Base-by-base conservation (phyloP, 2,888 invertebrate species). In the Melinopterus prodromus region DNA sequence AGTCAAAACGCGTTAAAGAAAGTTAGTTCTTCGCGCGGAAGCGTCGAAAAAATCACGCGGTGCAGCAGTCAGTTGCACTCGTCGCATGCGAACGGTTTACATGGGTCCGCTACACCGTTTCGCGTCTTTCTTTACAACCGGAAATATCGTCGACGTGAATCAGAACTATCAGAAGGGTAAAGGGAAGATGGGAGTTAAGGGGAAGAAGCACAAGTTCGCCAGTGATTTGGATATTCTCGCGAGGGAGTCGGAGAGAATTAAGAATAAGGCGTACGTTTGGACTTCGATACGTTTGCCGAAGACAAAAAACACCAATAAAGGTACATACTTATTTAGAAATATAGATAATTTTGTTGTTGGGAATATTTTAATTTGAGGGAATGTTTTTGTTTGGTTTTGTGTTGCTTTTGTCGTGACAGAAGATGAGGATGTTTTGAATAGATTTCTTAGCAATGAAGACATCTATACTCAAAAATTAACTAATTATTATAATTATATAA, bases 101-200 rank as follows among this genome's bases (percentile, higher is more conserved):
- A 93, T 93, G 92, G 92, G 92, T 85, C 92, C 93, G 53, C 87
- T 93, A 71, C 91, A 93, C 84, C 92, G 91, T 86, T 90, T 93
- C 78, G 92, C 92, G 82, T 92, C 93, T 79, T 90, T 93, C 83
- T 93, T 93, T 86, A 92, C 92, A 88, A 86, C 87, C 70, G 89
- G 89, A 86, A 86, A 86, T 5, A 26, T 74, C n/a, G 84, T 88
- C 77, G 92, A 92, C 85, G 88, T 90, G 53, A 92, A 91, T 83
- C 90, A 89, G 83, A 91, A 90, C 85, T 84, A 81, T 71, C 82
- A 81, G 78, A 84, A 82, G 70, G 37, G 16, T 16, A 81, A 78
- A 53, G 77, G 79, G 69, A 26, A 26, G 26, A 89, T 88, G 88
- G 89, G 88, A 9, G 86, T 87, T 77, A 87, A 87, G 81, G 88